A percentile compares a stretch with the other conserved stretches of the same genome.
Evolutionary conservation across 1,140 invertebrate genomes (phyloP).

Genomic region (Agrilus planipennis): DNA sequence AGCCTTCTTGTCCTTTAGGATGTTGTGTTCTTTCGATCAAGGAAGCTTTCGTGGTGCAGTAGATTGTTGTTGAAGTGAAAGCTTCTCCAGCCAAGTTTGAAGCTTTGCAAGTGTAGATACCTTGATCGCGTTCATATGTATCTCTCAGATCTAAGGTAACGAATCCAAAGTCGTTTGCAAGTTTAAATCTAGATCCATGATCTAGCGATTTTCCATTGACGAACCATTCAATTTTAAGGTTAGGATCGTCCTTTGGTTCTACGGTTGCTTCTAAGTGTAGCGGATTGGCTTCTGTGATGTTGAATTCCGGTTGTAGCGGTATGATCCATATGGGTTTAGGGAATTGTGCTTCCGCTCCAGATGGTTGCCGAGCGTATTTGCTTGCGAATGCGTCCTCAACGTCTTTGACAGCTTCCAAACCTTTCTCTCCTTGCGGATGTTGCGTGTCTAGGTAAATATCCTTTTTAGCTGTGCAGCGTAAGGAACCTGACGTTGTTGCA

Average conservation of each 20-base stretch:
- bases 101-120: conserved; percentile 85
- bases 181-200: conserved; percentile 74
- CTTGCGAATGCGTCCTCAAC: conserved; percentile 63
- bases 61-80: conserved; percentile 81
- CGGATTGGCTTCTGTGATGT: conserved; percentile 78
- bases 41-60: conserved; percentile 67
- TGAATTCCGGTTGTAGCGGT: conserved; percentile 67
- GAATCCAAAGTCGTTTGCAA: conserved; percentile 85
- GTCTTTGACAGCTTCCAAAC: conserved; percentile 74
- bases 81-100: conserved; percentile 79
- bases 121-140: conserved; percentile 85
- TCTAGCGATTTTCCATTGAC: conserved; percentile 81
- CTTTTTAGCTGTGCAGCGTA: conserved; percentile 68
- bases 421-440: conserved; percentile 78
- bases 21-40: conserved; percentile 83
- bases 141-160: conserved; percentile 82
- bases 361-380: conserved; percentile 51
- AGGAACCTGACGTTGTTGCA: conserved; percentile 75
- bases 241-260: conserved; percentile 92
- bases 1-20: conserved; percentile 82
- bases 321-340: conserved; percentile 81
- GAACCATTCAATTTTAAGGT: conserved; percentile 89
- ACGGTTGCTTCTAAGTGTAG: conserved; percentile 88
- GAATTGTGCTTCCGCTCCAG: conserved; percentile 60
- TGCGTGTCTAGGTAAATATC: conserved; percentile 75